phyloP scores from a whole-genome alignment of 1,140 invertebrate genomes.

The Venustaconcha ellipsiformis region DNA sequence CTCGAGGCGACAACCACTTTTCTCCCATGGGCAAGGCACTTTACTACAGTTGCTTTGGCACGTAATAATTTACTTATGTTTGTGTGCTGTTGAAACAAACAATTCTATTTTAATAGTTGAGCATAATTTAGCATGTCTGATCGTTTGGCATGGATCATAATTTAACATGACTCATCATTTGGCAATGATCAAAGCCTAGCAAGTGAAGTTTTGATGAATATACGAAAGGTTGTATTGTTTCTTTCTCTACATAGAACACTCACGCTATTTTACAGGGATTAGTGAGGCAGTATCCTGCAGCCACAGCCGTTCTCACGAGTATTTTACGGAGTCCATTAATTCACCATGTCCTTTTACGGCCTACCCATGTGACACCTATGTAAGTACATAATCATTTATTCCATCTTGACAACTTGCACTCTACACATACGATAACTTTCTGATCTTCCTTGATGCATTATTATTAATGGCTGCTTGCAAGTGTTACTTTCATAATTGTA shows the following conservation, averaged over 20 bases:
- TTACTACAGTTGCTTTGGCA: too few relatives aligned
- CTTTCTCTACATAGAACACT: background rate
- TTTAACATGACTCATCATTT: background rate
- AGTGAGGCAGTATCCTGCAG: conserved; percentile 79
- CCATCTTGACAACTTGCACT: too few relatives aligned
- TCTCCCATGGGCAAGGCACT: too few relatives aligned
- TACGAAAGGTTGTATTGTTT: background rate
- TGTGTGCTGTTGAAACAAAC: too few relatives aligned
- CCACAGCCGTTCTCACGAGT: conserved; percentile 86
- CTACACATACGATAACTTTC: too few relatives aligned
- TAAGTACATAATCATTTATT: conserved; percentile 24
- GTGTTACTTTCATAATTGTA: too few relatives aligned
- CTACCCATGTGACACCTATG: conserved; percentile 73
- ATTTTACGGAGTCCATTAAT: conserved; percentile 90
- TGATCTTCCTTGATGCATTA: too few relatives aligned
- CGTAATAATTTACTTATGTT: too few relatives aligned
- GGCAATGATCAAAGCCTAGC: background rate
- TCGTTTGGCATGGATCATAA: too few relatives aligned
- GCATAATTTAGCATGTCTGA: too few relatives aligned
- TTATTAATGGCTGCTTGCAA: too few relatives aligned
- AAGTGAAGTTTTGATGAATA: background rate
- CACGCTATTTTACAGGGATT: conserved; percentile 18
- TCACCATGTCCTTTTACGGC: conserved; percentile 79
- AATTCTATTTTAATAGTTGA: background rate
- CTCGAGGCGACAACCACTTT: background rate